Base-by-base conservation (phyloP, 2,113 vertebrate species). In the Kryptolebias marmoratus region DNA sequence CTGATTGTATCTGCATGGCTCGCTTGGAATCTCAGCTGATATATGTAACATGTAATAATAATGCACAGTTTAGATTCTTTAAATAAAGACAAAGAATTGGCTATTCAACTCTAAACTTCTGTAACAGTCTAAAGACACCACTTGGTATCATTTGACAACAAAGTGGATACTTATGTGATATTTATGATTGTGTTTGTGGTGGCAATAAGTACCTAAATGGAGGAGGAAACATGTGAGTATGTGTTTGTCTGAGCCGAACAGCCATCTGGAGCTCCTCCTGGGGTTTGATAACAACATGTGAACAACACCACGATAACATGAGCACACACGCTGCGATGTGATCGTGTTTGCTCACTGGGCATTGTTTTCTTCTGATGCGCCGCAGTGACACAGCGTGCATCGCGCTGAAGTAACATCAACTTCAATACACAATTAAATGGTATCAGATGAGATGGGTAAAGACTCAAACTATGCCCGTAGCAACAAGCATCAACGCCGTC, bases 231-330 rank as follows among this genome's bases (percentile, higher is more conserved):
- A 16, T 31, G 54, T 14, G 70, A 66, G 70, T 64, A 7, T 58
- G 52, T 30, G 54, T 68, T 55, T 57, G 53, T 47, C 13, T 47
- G 65, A 65, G 79, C 16, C 36, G 54, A 68, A 68, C 36, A 70
- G 60, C 85, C 83, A 89, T 87, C 83, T 90, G 90, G 75, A 80
- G 60, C 73, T 65, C 73, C 85, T 87, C 73, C 60, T 64, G 82
- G 71, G 87, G 11, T 63, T 79, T 68, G 30, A 68, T 44, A 61
- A 74, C 73, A 78, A 77, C 84, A 90, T 81, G 78, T 63, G 71
- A 81, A 72, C 54, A 68, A 36, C 62, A 53, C 53, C 70, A 63
- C 73, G 27, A 85, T 68, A 87, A 77, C 82, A 87, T 53, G 78
- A 64, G 52, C 73, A 61, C 56, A 53, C 66, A 77, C 59, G 72